phyloP scores from a whole-genome alignment of 2,797 vertebrate species.

The Monodelphis domestica region DNA sequence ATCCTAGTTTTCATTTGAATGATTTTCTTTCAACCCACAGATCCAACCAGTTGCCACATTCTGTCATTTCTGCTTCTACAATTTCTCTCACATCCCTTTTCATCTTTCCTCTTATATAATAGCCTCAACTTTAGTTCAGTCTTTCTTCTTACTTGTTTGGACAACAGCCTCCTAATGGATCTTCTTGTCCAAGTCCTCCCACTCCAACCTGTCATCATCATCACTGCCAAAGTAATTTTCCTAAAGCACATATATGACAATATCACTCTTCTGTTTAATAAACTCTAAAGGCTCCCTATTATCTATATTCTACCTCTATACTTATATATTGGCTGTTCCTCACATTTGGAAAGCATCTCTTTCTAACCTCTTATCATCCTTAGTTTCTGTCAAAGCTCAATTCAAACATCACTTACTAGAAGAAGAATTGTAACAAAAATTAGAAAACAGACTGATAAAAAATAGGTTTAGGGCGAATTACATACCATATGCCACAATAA shows the following conservation, averaged over 20 bases:
- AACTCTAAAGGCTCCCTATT: not conserved
- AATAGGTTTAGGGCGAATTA: too few relatives aligned
- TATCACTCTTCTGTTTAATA: not conserved
- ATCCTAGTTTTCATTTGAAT: not conserved
- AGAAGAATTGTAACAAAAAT: too few relatives aligned
- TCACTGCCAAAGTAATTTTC: not conserved
- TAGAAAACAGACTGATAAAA: too few relatives aligned
- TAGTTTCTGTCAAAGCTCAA: too few relatives aligned
- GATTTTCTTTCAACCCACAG: not conserved
- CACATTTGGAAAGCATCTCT: not conserved
- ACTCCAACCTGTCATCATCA: not conserved
- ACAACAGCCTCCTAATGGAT: not conserved
- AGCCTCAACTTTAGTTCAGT: not conserved
- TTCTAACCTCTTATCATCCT: not conserved
- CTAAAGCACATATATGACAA: not conserved
- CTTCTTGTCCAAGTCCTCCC: not conserved
- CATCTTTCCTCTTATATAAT: not conserved
- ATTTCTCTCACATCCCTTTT: not conserved
- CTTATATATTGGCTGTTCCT: not conserved
- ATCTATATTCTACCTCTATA: not conserved
- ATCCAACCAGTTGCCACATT: not conserved
- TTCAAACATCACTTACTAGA: too few relatives aligned
- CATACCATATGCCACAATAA: too few relatives aligned
- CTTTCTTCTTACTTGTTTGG: not conserved
- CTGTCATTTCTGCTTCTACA: not conserved